Evolutionary conservation across 2,888 invertebrate species (phyloP), one percentile per base, ranked within the genome.

Genomic region (Cecidostiba fungosa): DNA sequence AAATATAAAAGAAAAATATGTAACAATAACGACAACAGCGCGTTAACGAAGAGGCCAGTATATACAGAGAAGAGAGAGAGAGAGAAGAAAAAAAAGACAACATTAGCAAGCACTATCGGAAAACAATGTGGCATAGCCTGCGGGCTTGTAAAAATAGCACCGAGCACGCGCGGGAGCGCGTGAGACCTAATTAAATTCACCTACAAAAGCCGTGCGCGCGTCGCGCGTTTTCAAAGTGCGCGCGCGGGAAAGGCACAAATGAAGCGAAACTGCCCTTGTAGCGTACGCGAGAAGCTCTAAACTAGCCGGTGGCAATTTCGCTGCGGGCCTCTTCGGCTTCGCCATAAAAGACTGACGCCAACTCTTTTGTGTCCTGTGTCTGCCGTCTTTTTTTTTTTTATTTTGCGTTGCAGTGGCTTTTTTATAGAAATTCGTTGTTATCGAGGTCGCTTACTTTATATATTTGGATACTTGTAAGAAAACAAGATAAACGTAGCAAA

Each of bases 111-210:
- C 74, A 80, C 74, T 84, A 84, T 84, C 36, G 84, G 74, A 85
- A 85, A 85, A 77, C 77, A 77, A 79, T 76, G 77, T 50, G 70
- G 47, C 29, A 70, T 77, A 59, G 59, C 81, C 47, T 29, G 77
- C 32, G 76, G 74, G 32, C 43, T 70, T 69, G 62, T 81, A 81
- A 85, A 81, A 85, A 81, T 85, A 85, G 72, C 77, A 59, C 0
- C 54, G 19, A 59, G n/a, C 54, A 1, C 16, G 54, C 54, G 54
- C 54, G 54, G 0, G 43, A 47, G 29, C 73, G 23, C 74, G 43
- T 26, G 66, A 82, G 74, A 85, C 82, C 85, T 78, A 85, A 85
- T 85, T 85, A 85, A 82, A 82, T 85, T 82, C 54, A 50, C 32
- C 73, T 32, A 85, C 85, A 85, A 85, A 85, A 82, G 81, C 85